phyloP scores from a whole-genome alignment of 2,113 vertebrate species.

The Gambusia holbrooki region DNA sequence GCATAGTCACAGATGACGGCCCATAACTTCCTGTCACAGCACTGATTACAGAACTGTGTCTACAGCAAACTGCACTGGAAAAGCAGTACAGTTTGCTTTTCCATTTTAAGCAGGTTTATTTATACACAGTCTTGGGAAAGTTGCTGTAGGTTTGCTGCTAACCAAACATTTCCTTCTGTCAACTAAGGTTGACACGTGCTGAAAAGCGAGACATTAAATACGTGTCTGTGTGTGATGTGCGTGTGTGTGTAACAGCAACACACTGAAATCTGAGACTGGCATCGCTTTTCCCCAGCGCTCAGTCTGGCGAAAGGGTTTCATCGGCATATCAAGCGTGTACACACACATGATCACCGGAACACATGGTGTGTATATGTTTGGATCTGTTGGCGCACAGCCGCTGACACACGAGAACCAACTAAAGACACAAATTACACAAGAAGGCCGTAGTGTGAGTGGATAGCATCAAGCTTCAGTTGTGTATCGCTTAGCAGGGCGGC shows the following conservation, averaged over 20 bases:
- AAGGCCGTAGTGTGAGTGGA: conserved; percentile 12
- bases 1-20: too few species aligned
- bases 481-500: neutral
- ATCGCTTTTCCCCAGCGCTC: neutral
- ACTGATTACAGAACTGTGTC: too few species aligned
- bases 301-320: neutral
- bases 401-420: conserved; percentile 19
- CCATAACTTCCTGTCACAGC: too few species aligned
- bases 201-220: conserved; percentile 43
- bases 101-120: conserved; percentile 59
- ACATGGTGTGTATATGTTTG: neutral
- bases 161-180: conserved; percentile 52
- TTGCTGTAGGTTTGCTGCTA: conserved; percentile 21
- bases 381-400: neutral
- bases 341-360: neutral
- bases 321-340: conserved; percentile 1
- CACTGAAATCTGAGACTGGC: conserved; percentile 35
- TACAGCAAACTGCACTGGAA: too few species aligned
- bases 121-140: conserved; percentile 54
- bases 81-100: conserved; percentile 7
- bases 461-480: conserved; percentile 14
- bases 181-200: conserved; percentile 57
- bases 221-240: neutral
- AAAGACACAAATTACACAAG: conserved; percentile 20
- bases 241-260: neutral